A percentile compares a stretch with the other conserved stretches of the same genome.
These are phyloP conservation scores for Acipenser ruthenus DNA, from an alignment of 2,797 vertebrate species.

Conservation along the genomic window DNA sequence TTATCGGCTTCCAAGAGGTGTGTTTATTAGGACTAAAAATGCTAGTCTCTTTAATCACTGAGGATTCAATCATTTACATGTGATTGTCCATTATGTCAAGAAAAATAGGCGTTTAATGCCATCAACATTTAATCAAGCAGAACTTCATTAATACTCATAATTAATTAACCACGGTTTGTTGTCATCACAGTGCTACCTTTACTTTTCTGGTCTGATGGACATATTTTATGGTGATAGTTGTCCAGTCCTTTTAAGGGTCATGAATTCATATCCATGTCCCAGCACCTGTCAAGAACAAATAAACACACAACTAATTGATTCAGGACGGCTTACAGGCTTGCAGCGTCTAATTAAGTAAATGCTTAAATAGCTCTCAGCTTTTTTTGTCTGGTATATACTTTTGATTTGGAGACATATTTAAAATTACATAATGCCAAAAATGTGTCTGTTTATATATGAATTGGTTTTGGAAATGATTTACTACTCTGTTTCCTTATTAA, in stretches of 20 bases:
- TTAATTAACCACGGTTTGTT: conserved; percentile 69
- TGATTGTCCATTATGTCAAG: conserved; percentile 57
- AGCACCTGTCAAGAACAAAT: conserved; percentile 72
- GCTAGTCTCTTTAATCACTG: conserved; percentile 52
- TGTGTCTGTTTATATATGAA: neutral
- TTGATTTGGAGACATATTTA: neutral
- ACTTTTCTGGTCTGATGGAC: conserved; percentile 65
- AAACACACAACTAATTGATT: conserved; percentile 71
- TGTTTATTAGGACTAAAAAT: conserved; percentile 49
- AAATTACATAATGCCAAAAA: neutral
- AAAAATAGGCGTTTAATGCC: conserved; percentile 55
- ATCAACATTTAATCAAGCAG: conserved; percentile 67
- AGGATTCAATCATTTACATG: conserved; percentile 63
- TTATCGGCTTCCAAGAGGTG: conserved; percentile 36
- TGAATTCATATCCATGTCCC: conserved; percentile 69
- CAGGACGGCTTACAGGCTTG: conserved; percentile 47
- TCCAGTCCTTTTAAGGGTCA: conserved; percentile 65
- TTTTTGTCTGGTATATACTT: conserved; percentile 1
- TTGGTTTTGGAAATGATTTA: neutral
- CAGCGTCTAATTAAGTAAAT: conserved; percentile 37
- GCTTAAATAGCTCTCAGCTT: conserved; percentile 14
- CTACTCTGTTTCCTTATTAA: neutral
- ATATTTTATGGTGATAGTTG: conserved; percentile 65
- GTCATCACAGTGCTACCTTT: conserved; percentile 66
- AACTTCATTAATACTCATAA: conserved; percentile 71